Evolutionary conservation across 2,797 vertebrate genomes (phyloP).

Genomic region (Anniella stebbinsi): DNA sequence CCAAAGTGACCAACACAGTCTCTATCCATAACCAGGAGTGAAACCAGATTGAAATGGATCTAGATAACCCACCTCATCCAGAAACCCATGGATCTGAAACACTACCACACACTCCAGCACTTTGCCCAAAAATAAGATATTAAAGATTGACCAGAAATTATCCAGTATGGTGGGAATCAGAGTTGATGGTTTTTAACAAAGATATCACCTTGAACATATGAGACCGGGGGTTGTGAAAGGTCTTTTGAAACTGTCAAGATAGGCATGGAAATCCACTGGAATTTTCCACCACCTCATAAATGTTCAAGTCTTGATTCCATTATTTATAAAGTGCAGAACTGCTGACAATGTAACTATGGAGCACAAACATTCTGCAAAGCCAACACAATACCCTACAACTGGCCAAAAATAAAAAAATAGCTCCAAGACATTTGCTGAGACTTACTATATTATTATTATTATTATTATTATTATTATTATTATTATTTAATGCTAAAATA

Average conservation of each 20-base stretch:
- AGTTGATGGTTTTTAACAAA: too few relatives aligned
- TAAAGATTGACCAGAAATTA: too few relatives aligned
- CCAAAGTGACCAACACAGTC: too few relatives aligned
- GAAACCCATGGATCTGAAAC: too few relatives aligned
- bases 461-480: too few relatives aligned
- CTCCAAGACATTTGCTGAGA: conserved; percentile 37
- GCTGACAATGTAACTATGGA: conserved; percentile 23
- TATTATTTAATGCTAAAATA: background rate
- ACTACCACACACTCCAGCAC: too few relatives aligned
- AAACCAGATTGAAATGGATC: too few relatives aligned
- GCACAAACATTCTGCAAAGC: conserved; percentile 28
- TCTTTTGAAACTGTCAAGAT: background rate
- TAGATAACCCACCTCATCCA: too few relatives aligned
- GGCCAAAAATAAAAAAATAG: conserved; percentile 16
- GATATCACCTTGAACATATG: conserved; percentile 21
- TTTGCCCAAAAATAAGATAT: too few relatives aligned
- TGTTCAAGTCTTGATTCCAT: background rate
- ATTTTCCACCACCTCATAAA: conserved; percentile 18
- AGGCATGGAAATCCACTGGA: background rate
- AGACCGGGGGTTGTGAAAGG: background rate
- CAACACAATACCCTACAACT: background rate
- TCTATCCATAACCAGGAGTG: too few relatives aligned
- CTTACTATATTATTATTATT: background rate
- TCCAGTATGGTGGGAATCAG: too few relatives aligned
- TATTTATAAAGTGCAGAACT: conserved; percentile 41